Evolutionary conservation across 2,113 vertebrate species (phyloP), one percentile per base, ranked within the genome.

Genomic region (Rhabdomys dilectus): DNA sequence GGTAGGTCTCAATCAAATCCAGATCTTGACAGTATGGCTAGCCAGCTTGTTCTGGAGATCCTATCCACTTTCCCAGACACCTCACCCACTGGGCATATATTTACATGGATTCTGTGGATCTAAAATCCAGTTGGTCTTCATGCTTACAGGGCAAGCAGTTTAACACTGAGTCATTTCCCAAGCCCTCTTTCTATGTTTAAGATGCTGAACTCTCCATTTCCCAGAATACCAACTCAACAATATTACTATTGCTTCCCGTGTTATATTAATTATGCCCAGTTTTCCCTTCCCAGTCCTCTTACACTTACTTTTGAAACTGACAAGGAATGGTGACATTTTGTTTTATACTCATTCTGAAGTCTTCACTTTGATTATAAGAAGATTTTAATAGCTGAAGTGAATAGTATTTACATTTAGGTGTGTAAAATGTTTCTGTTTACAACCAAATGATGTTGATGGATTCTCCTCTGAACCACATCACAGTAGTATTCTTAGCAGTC

Each of bases 131-230:
- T n/a, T 82, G 56, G 21, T 39, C 56, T 62, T 84, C 81, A 42
- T 62, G 56, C n/a, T 84, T 62, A 84, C 56, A 42, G 56, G 81
- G 13, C 56, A 84, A 29, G 13, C n/a, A 84, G 48, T 81, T 81
- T n/a, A 56, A 81, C 51, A 56, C 78, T 24, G 21, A 81, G 78
- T 51, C 81, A 62, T 62, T 60, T 29, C 56, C 80, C 3, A 84
- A n/a, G n/a, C 13, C 12, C 34, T 16, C 15, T 91, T 92, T 92
- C 81, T 82, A 36, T 72, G 29, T n/a, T 93, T 82, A n/a, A 81
- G 91, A 62, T 64, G 85, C 77, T 17, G 70, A 42, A 75, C 2
- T 97, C 64, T 89, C 19, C 21, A 51, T 93, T 95, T 95, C 53
- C 62, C 91, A 1, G 73, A n/a, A 68, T 11, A 53, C 60, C 66